Conservation (phyloP, 2,797 vertebrate species). For the Xiphorhynchus erythropygius region DNA sequence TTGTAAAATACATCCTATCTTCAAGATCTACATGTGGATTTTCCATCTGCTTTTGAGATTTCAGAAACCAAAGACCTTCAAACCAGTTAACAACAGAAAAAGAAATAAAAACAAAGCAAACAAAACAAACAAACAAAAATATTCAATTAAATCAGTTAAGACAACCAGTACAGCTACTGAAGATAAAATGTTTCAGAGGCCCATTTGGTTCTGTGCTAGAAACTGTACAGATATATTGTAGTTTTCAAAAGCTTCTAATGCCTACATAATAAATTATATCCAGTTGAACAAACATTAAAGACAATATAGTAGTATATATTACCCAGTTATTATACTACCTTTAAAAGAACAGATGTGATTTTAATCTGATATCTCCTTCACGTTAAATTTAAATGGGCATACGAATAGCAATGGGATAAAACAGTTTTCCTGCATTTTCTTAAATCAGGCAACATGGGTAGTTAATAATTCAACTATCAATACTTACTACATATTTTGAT, state of each 20-base stretch:
- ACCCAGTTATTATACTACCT: not conserved
- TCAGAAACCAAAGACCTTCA: not conserved
- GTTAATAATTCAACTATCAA: not conserved
- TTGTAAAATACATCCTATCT: not conserved
- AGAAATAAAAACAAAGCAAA: not conserved
- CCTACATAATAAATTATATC: not conserved
- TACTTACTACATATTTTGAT: not conserved
- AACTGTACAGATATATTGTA: not conserved
- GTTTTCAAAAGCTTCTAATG: not conserved
- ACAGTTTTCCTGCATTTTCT: not conserved
- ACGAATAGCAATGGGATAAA: not conserved
- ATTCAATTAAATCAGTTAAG: not conserved
- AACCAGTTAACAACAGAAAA: not conserved
- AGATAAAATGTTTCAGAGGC: not conserved
- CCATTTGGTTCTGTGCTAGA: not conserved
- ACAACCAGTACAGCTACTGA: not conserved
- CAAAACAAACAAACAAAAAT: not conserved
- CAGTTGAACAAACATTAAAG: not conserved
- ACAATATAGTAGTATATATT: not conserved
- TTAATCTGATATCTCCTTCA: not conserved
- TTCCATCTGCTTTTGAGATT: not conserved
- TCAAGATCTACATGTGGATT: constrained; percentile 14
- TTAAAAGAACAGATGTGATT: not conserved
- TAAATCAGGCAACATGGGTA: not conserved
- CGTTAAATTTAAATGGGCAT: not conserved